These are phyloP conservation scores for Pelusios castaneus DNA, from an alignment of 2,113 vertebrate species.

Conservation along the genomic window DNA sequence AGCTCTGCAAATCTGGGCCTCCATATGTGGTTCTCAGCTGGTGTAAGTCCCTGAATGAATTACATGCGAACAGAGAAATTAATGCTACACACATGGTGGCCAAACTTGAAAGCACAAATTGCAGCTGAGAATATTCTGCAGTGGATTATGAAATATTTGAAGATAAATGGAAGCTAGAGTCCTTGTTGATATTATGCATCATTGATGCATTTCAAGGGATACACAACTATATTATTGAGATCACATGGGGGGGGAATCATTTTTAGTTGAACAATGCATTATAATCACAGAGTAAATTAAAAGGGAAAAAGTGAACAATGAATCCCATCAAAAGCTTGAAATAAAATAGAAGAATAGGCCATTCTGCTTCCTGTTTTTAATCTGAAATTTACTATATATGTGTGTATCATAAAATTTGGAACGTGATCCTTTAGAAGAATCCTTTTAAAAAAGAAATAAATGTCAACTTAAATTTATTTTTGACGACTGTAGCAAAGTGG, in stretches of 20 bases:
- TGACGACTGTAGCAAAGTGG: no score
- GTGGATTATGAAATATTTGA: slow-evolving; percentile 72
- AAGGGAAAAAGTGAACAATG: slow-evolving; percentile 1
- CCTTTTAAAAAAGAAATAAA: slow-evolving; percentile 31
- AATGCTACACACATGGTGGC: slow-evolving; percentile 77
- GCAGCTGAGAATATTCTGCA: slow-evolving; percentile 69
- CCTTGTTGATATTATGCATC: slow-evolving; percentile 64
- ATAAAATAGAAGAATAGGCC: slow-evolving; percentile 20
- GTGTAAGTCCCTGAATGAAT: slow-evolving; percentile 80
- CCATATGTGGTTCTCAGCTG: slow-evolving; percentile 83
- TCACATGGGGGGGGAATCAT: not conserved
- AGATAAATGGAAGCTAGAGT: slow-evolving; percentile 66
- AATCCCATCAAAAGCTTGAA: not conserved
- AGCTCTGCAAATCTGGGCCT: slow-evolving; percentile 77
- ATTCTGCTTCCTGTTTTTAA: slow-evolving; percentile 5
- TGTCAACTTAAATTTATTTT: slow-evolving; percentile 37
- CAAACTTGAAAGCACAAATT: slow-evolving; percentile 80
- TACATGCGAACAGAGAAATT: slow-evolving; percentile 78
- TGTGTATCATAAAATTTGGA: slow-evolving; percentile 27
- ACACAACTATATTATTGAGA: slow-evolving; percentile 10
- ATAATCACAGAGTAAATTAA: slow-evolving; percentile 26
- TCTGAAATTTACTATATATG: slow-evolving; percentile 18
- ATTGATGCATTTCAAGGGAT: slow-evolving; percentile 46
- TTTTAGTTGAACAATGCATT: slow-evolving; percentile 49
- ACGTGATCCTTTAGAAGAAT: slow-evolving; percentile 54